Evolutionary conservation across 1,140 invertebrate species (phyloP).

Genomic region (Aphis craccivora): DNA sequence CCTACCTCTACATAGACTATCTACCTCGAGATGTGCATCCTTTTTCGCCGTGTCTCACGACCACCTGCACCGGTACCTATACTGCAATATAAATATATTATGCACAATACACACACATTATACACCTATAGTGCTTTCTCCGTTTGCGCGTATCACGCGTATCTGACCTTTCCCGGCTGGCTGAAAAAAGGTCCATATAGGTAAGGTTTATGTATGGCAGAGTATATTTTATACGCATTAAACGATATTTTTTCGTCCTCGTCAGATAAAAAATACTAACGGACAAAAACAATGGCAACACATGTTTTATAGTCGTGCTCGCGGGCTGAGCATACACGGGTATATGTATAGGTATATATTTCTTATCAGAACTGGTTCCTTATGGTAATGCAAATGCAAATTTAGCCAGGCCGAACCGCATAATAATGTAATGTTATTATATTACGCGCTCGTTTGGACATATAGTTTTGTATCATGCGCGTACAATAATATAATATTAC

Average conservation of each 20-base stretch:
- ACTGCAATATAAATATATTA: background rate
- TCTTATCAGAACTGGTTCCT: conserved; percentile 51
- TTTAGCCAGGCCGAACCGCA: background rate
- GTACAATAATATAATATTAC: background rate
- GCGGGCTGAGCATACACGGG: background rate
- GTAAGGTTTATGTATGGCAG: background rate
- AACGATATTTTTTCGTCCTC: conserved; percentile 41
- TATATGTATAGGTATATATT: background rate
- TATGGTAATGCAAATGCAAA: conserved; percentile 42
- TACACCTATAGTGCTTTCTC: conserved; percentile 41
- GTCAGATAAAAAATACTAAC: conserved; percentile 26
- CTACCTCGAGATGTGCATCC: background rate
- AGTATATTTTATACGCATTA: background rate
- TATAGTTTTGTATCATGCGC: background rate
- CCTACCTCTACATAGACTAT: background rate
- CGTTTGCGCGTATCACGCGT: conserved; percentile 17
- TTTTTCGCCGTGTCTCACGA: conserved; percentile 36
- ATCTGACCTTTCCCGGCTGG: conserved; percentile 41
- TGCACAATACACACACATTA: background rate
- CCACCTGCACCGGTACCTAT: background rate
- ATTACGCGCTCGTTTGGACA: background rate
- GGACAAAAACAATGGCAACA: conserved; percentile 48
- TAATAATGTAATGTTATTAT: background rate
- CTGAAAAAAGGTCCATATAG: conserved; percentile 18
- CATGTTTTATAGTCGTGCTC: conserved; percentile 41